phyloP scores from a whole-genome alignment of 2,113 vertebrate species.

The Egretta garzetta region DNA sequence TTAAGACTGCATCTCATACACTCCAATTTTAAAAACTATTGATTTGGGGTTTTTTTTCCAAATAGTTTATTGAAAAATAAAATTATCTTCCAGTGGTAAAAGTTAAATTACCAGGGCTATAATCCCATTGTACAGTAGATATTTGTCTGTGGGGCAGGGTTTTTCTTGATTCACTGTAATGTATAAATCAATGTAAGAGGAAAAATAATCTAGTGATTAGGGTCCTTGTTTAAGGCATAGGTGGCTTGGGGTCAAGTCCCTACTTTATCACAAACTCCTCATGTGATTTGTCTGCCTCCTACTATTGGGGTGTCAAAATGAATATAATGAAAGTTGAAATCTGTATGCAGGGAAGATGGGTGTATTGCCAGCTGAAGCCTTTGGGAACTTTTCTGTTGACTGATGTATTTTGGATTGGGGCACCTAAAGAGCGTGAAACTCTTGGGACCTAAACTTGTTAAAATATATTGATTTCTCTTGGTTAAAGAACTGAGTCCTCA shows the following conservation, averaged over 20 bases:
- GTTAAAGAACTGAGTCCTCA: not conserved
- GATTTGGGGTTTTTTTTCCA: not conserved
- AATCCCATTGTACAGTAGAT: not conserved
- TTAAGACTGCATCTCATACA: not conserved
- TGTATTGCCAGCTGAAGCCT: not conserved
- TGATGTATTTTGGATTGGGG: not conserved
- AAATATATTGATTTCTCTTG: not conserved
- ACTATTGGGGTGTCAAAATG: not conserved
- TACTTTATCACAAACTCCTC: not conserved
- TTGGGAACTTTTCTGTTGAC: not conserved
- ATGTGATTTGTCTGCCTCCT: not conserved
- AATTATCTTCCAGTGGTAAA: not conserved
- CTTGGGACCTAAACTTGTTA: not conserved
- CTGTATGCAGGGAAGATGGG: not conserved
- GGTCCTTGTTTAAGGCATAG: not conserved
- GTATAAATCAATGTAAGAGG: not conserved
- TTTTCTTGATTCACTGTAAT: not conserved
- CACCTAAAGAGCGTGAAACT: not conserved
- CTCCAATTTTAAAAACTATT: not conserved
- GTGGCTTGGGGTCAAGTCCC: not conserved
- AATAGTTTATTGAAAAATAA: constrained; percentile 16
- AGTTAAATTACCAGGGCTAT: not conserved
- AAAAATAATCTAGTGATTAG: not conserved
- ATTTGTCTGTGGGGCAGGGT: not conserved
- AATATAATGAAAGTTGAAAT: not conserved